Percentiles rank a stretch among this genome's conserved stretches.
phyloP scores from a whole-genome alignment of 2,113 vertebrate genomes.

The Helogale parvula region DNA sequence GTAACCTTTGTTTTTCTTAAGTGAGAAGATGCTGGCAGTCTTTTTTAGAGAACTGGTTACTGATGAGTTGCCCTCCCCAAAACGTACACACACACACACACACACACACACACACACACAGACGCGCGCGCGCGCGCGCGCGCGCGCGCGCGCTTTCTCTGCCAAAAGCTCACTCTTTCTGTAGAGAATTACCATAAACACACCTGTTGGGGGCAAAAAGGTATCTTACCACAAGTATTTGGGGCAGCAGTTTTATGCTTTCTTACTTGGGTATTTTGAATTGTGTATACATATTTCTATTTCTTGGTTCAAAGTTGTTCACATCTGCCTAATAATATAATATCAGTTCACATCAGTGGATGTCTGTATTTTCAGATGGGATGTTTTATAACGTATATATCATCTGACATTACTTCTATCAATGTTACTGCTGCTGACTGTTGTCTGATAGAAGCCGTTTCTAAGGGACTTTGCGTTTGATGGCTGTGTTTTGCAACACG shows the following conservation, averaged over 20 bases:
- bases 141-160: background rate
- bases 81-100: background rate
- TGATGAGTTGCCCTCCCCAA: background rate
- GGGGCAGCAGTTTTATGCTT: background rate
- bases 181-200: background rate
- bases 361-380: background rate
- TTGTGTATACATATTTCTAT: background rate
- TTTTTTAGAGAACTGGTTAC: background rate
- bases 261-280: background rate
- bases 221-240: background rate
- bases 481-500: background rate
- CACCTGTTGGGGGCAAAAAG: background rate
- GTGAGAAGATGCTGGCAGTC: background rate
- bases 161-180: background rate
- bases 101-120: background rate
- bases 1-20: background rate
- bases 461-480: background rate
- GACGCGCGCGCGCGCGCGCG: too few relatives aligned
- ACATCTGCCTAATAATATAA: background rate
- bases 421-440: background rate
- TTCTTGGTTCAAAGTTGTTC: slow-evolving; percentile 16
- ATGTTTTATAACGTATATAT: background rate
- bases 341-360: background rate
- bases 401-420: background rate
- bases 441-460: slow-evolving; percentile 1